Conservation (phyloP, 1,140 invertebrate species). For the Drosophila ohnishii region DNA sequence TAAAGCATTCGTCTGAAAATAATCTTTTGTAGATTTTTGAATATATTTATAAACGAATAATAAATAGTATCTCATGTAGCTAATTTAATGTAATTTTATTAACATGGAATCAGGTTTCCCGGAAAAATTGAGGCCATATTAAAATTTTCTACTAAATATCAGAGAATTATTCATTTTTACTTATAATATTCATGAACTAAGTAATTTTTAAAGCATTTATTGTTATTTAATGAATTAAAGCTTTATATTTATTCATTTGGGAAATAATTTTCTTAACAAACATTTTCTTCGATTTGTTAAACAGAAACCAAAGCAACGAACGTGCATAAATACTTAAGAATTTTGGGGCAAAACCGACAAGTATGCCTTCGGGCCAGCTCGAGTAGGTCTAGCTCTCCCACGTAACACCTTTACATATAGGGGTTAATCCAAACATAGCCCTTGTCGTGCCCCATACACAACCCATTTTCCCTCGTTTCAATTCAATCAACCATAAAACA, state of each 20-base stretch:
- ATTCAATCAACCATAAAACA: conserved; percentile 71
- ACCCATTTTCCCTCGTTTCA: conserved; percentile 46
- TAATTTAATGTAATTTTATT: background rate
- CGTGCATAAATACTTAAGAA: background rate
- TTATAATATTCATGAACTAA: accelerated
- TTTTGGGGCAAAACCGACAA: background rate
- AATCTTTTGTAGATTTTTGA: background rate
- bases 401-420: conserved; percentile 7
- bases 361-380: background rate
- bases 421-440: conserved; percentile 10
- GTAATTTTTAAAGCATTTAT: background rate
- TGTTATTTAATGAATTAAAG: background rate
- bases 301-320: conserved; percentile 1
- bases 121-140: no score
- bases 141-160: background rate
- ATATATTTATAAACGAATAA: background rate
- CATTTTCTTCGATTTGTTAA: background rate
- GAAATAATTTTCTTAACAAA: background rate
- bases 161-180: no score
- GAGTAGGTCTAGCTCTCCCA: background rate
- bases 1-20: background rate
- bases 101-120: background rate
- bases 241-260: background rate
- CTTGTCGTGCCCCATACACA: background rate
- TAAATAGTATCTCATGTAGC: background rate